A percentile compares a stretch with the other conserved stretches of the same genome.
phyloP scores from a whole-genome alignment of 2,113 vertebrate genomes.

The Ageneiosus marmoratus region DNA sequence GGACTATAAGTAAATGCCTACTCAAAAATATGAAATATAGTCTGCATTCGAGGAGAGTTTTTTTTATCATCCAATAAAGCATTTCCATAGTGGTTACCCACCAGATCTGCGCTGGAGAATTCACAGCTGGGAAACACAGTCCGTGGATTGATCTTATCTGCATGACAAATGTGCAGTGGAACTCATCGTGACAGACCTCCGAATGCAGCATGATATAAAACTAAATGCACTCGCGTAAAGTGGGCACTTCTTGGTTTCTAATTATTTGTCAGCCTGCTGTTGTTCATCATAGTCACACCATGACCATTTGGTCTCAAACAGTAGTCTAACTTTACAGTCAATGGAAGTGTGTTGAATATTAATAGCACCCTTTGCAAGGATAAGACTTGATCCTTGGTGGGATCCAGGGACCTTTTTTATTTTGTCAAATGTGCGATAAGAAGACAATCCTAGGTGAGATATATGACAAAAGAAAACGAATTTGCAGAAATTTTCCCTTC shows the following conservation, averaged over 20 bases:
- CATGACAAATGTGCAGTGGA: slow-evolving; percentile 62
- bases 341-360: slow-evolving; percentile 56
- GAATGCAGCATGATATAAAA: slow-evolving; percentile 54
- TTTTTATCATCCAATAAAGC: slow-evolving; percentile 6
- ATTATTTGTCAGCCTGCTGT: slow-evolving; percentile 49
- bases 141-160: slow-evolving; percentile 66
- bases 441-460: slow-evolving; percentile 26
- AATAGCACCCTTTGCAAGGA: slow-evolving; percentile 48
- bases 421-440: slow-evolving; percentile 31
- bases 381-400: slow-evolving; percentile 41
- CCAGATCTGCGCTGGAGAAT: slow-evolving; percentile 47
- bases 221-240: slow-evolving; percentile 50
- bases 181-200: slow-evolving; percentile 56
- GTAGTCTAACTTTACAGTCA: slow-evolving; percentile 27
- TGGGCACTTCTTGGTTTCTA: slow-evolving; percentile 42
- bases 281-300: slow-evolving; percentile 43
- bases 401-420: slow-evolving; percentile 36
- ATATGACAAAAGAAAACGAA: background rate
- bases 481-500: background rate
- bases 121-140: slow-evolving; percentile 48
- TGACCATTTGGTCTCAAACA: slow-evolving; percentile 41
- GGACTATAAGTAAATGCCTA: background rate
- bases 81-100: slow-evolving; percentile 37
- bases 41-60: background rate
- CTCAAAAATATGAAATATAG: background rate